Conservation (phyloP, 2,113 vertebrate species). For the Nothobranchius furzeri region DNA sequence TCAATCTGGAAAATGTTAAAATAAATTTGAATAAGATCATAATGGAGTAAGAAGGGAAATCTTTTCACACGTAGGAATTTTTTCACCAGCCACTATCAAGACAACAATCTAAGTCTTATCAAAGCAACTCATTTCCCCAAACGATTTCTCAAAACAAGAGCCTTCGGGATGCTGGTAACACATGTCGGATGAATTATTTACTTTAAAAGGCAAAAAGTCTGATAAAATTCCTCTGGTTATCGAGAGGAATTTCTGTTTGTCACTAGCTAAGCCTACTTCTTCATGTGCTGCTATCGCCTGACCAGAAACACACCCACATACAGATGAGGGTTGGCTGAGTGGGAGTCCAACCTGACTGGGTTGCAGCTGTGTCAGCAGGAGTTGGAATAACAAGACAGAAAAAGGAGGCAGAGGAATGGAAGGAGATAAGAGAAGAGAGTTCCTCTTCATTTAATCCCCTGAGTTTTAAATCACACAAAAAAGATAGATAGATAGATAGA, state of each 20-base stretch:
- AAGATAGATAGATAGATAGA: no score
- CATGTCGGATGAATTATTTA: background rate
- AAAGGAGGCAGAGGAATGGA: conserved; percentile 18
- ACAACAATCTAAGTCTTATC: conserved; percentile 29
- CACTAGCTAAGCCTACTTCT: conserved; percentile 9
- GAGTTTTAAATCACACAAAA: conserved; percentile 3
- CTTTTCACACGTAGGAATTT: background rate
- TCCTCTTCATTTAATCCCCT: conserved; percentile 1
- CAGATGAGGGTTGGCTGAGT: conserved; percentile 41
- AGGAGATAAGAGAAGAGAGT: conserved; percentile 42
- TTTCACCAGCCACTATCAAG: background rate
- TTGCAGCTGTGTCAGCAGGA: conserved; percentile 66
- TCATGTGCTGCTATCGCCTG: conserved; percentile 33
- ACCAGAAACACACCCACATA: conserved; percentile 47
- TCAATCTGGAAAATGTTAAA: no score
- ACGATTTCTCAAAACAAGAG: background rate
- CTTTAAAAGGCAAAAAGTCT: background rate
- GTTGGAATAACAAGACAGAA: conserved; percentile 10
- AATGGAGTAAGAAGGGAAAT: no score
- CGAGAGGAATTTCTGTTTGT: conserved; percentile 16
- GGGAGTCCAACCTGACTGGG: conserved; percentile 37
- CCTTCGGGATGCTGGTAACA: background rate
- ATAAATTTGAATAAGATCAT: no score
- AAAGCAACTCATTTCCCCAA: conserved; percentile 8
- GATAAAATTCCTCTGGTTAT: conserved; percentile 13